Conservation (phyloP, 64 coral and sea anemone species). For the Exaiptasia diaphana region DNA sequence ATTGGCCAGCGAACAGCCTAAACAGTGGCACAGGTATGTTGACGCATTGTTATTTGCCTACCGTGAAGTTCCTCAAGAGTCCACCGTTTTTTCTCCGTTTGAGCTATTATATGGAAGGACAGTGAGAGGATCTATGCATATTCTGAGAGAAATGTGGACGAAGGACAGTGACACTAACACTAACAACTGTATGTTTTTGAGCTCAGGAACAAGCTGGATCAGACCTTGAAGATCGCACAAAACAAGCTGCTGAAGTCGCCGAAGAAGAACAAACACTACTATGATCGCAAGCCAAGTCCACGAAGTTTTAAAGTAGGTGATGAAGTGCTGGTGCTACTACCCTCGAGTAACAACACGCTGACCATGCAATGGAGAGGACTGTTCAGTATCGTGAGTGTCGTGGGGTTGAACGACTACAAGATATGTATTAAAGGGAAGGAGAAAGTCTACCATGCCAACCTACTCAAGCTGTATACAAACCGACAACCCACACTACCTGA, state of each 20-base stretch:
- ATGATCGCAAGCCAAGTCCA: constrained; percentile 26
- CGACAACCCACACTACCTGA: background rate
- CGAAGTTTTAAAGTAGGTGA: constrained; percentile 35
- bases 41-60: constrained; percentile 31
- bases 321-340: constrained; percentile 38
- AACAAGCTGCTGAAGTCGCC: background rate
- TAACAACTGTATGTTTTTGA: constrained; percentile 37
- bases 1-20: background rate
- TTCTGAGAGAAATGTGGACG: constrained; percentile 55
- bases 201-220: constrained; percentile 31
- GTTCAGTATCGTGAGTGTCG: background rate
- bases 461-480: constrained; percentile 26
- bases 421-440: background rate
- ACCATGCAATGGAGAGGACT: background rate
- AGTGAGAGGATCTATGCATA: constrained; percentile 36
- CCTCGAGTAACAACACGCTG: constrained; percentile 15
- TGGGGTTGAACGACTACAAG: background rate
- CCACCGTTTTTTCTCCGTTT: constrained; percentile 23
- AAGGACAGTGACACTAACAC: constrained; percentile 16
- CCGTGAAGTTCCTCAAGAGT: constrained; percentile 46
- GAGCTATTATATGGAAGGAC: constrained; percentile 5
- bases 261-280: constrained; percentile 39
- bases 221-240: constrained; percentile 20
- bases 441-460: constrained; percentile 26
- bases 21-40: constrained; percentile 32